Base-by-base conservation (phyloP, 2,888 invertebrate species). In the Nebria salina region DNA sequence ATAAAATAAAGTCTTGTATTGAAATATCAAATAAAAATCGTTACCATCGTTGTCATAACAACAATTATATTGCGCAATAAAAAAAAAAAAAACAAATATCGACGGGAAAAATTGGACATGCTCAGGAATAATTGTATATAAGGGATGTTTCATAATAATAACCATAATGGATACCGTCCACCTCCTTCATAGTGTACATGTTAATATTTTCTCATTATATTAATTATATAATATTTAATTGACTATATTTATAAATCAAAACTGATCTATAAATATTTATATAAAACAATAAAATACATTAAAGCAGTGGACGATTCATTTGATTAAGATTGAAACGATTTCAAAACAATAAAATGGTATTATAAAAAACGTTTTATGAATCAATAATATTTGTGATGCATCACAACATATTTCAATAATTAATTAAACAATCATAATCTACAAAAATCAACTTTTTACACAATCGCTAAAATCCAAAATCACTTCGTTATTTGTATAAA, bases 1-100 rank as follows among this genome's bases (percentile, higher is more conserved):
- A 68, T 68, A 25, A 68, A 68, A 15, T 68, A 68, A 25, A 25
- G 7, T 25, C 25, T 68, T 68, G 25, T 68, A 68, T 68, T 5
- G 7, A 68, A 68, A 68, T 68, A 9, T 68, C 20, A 25, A 25
- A 25, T 68, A 25, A 77, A 72, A 77, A 77, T 77, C 77, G 77
- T 77, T 77, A 77, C 72, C 65, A 72, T 77, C 66, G 76, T 76
- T 76, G 76, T 68, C 68, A 76, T 76, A 76, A 76, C 76, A 65
- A 76, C 76, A 54, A 11, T 54, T 54, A 11, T 8, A 54, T 54
- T 54, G 54, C 54, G 54, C 54, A 54, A 13, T 54, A 13, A 54
- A 6, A 54, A 54, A 54, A 54, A 13, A 54, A 6, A 54, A 54
- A 54, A 54, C 8, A 54, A 7, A 54, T 54, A 54, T 54, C 34